Percentiles rank a stretch among this genome's conserved stretches.
Evolutionary conservation across 2,888 invertebrate species (phyloP).

Genomic region (Chromoteleia sp.): DNA sequence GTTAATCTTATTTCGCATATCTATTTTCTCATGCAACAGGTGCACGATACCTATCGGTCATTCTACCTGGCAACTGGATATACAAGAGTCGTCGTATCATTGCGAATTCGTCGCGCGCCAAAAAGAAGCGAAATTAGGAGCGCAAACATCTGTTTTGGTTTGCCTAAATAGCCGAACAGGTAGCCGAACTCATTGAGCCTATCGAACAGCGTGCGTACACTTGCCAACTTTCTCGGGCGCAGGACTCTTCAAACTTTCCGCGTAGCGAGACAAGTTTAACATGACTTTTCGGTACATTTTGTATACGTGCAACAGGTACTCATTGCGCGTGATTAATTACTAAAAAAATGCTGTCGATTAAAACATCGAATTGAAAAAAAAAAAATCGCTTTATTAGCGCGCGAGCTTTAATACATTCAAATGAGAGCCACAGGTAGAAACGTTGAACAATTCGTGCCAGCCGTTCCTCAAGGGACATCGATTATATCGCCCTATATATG

Average conservation of each 20-base stretch:
- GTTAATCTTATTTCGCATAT: slow-evolving; percentile 71
- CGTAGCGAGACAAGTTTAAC: slow-evolving; percentile 36
- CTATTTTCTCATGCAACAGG: slow-evolving; percentile 76
- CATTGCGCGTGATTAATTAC: slow-evolving; percentile 78
- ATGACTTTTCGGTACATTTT: slow-evolving; percentile 59
- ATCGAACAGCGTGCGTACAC: slow-evolving; percentile 41
- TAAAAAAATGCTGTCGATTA: slow-evolving; percentile 75
- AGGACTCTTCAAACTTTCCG: slow-evolving; percentile 45
- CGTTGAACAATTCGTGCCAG: slow-evolving; percentile 81
- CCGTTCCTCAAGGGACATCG: slow-evolving; percentile 78
- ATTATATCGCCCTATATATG: slow-evolving; percentile 65
- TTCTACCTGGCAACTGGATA: slow-evolving; percentile 70
- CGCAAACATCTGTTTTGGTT: slow-evolving; percentile 15
- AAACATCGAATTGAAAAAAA: slow-evolving; percentile 73
- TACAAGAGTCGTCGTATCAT: slow-evolving; percentile 65
- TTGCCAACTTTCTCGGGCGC: slow-evolving; percentile 57
- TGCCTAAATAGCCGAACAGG: slow-evolving; percentile 19
- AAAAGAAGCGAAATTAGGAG: slow-evolving; percentile 37
- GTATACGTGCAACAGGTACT: slow-evolving; percentile 79
- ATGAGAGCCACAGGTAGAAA: slow-evolving; percentile 83
- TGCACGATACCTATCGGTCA: slow-evolving; percentile 74
- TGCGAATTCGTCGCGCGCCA: slow-evolving; percentile 52
- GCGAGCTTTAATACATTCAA: slow-evolving; percentile 82
- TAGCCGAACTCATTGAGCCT: slow-evolving; percentile 56
- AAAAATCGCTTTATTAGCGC: slow-evolving; percentile 70